Conservation (phyloP, 2,113 vertebrate genomes). For the Casuarius casuarius region DNA sequence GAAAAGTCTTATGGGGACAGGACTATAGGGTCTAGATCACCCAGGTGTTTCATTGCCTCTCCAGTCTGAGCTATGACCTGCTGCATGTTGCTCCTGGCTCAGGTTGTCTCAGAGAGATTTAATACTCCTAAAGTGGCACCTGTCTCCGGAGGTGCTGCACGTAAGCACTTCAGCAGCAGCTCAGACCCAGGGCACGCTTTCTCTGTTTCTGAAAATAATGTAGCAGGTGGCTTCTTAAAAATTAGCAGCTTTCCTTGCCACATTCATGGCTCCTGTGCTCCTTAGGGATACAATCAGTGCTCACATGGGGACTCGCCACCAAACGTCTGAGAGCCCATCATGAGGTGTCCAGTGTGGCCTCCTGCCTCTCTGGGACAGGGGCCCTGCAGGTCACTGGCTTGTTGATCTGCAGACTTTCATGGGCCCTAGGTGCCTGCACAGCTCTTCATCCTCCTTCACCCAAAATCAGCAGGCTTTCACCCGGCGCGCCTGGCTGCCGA, state of each 20-base stretch:
- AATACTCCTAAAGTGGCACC: fast-evolving
- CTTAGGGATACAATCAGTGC: not conserved
- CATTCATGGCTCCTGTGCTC: not conserved
- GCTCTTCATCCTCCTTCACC: not conserved
- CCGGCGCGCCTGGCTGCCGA: not conserved
- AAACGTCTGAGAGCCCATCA: not conserved
- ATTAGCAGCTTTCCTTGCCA: not conserved
- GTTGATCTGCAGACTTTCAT: not conserved
- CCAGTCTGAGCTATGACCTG: not conserved
- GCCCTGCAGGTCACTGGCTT: not conserved
- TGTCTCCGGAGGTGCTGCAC: fast-evolving
- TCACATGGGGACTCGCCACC: not conserved
- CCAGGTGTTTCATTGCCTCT: not conserved
- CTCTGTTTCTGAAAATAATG: not conserved
- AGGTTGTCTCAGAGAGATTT: not conserved
- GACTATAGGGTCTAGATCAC: not conserved
- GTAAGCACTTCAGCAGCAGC: not conserved
- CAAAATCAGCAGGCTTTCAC: not conserved
- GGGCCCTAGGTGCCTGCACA: not conserved
- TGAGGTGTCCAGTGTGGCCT: fast-evolving
- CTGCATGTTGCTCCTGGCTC: not conserved
- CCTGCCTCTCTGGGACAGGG: fast-evolving
- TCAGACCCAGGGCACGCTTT: not conserved
- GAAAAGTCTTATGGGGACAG: not conserved
- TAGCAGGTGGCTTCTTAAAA: not conserved